Base-by-base conservation (phyloP, 1,140 invertebrate species). In the Trichonephila clavipes region DNA sequence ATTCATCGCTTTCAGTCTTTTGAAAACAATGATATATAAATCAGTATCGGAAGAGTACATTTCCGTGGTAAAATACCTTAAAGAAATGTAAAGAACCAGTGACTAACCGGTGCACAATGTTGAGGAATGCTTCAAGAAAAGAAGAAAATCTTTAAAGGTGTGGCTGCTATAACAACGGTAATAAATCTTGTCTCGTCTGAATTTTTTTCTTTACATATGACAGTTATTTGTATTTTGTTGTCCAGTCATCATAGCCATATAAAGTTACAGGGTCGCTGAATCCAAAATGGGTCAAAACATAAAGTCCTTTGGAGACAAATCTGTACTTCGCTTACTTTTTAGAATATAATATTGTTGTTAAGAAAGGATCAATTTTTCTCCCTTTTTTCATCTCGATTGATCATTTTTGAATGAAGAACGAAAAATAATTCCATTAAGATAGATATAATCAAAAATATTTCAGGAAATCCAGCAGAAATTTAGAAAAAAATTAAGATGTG, bases 31-130 rank as follows among this genome's bases (percentile, higher is more conserved):
- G 72, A 40, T 3, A 16, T 34, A 77, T 77, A 40, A 77, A 77
- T 77, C 72, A 77, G 72, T 77, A 40, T 40, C 34, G 72, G 72
- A 77, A 77, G 72, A 34, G 72, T 77, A 77, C 14, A 77, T 77
- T 77, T 77, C 72, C 72, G 72, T 77, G 62, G 21, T 64, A 64
- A 64, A 64, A 21, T 40, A 77, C 16, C 72, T 77, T 77, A 24
- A 77, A 77, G 69, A 77, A 77, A 69, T 24, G 66, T 69, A 19
- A 69, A 24, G 66, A 64, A 64, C 21, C 62, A 64, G 62, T 64
- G 62, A 64, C 62, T 64, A 69, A 72, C 24, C 28, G 28, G 28
- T 77, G 72, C 72, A 77, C 72, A 77, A 40, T 40, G 24, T 12
- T 12, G 10, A 24, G 5, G 24, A 69, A 69, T 34, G 28, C 34